Percentiles rank a stretch among this genome's conserved stretches.
These are phyloP conservation scores for Triplophysa yarkandensis DNA, from an alignment of 2,797 vertebrate genomes.

Conservation along the genomic window DNA sequence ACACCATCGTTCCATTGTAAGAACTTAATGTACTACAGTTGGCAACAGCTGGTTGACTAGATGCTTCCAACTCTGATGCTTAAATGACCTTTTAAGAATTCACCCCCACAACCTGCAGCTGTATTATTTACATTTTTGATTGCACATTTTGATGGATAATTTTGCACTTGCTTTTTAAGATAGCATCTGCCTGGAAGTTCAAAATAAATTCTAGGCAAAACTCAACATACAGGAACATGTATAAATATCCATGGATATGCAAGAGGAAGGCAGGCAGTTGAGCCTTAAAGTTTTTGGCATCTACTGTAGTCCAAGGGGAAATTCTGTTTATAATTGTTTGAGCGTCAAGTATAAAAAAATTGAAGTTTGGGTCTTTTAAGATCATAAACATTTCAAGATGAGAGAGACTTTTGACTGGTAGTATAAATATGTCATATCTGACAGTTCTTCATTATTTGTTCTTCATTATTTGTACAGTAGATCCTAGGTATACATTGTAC, in stretches of 20 bases:
- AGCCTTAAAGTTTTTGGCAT: neutral
- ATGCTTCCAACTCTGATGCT: neutral
- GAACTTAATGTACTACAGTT: neutral
- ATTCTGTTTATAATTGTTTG: constrained; percentile 29
- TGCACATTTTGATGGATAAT: neutral
- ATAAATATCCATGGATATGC: constrained; percentile 18
- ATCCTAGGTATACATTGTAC: no score
- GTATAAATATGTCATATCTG: no score
- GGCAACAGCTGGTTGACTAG: constrained; percentile 10
- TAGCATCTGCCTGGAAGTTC: constrained; percentile 12
- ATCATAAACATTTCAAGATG: neutral
- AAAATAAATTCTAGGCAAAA: neutral
- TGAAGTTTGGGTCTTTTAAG: neutral
- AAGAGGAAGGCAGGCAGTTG: neutral
- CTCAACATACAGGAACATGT: constrained; percentile 6
- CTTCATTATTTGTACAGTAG: no score
- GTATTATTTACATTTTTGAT: neutral
- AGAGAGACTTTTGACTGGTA: no score
- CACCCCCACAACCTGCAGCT: neutral
- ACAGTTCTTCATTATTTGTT: no score
- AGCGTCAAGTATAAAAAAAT: neutral
- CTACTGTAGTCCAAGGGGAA: neutral
- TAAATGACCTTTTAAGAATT: neutral
- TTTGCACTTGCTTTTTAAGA: constrained; percentile 21
- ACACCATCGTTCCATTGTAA: neutral